These are phyloP conservation scores for Allophyes oxyacanthae DNA, from an alignment of 2,888 invertebrate species.

Conservation along the genomic window DNA sequence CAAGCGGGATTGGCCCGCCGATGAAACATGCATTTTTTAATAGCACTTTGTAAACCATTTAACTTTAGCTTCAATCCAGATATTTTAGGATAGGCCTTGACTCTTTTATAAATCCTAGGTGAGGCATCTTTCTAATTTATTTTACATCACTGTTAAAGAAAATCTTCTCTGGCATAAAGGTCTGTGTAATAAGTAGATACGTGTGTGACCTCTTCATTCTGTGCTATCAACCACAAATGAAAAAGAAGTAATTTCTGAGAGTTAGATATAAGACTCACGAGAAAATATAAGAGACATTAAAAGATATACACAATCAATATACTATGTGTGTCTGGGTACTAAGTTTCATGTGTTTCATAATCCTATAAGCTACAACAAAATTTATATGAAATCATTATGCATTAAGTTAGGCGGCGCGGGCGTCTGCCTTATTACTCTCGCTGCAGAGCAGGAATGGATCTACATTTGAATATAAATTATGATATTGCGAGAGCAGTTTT, in stretches of 20 bases:
- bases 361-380: conserved; percentile 26
- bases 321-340: not conserved
- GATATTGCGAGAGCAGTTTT: conserved; percentile 51
- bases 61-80: conserved; percentile 26
- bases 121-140: conserved; percentile 1
- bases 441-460: conserved; percentile 39
- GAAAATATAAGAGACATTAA: too few species aligned
- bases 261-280: too few species aligned
- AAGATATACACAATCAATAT: too few species aligned
- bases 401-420: conserved; percentile 37
- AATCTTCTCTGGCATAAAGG: too few species aligned
- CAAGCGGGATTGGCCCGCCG: conserved; percentile 2
- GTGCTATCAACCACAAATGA: too few species aligned
- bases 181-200: too few species aligned
- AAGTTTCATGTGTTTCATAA: conserved; percentile 14
- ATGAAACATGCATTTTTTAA: conserved; percentile 49
- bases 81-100: conserved; percentile 8
- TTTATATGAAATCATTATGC: conserved; percentile 32
- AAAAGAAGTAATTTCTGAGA: too few species aligned
- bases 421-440: conserved; percentile 48
- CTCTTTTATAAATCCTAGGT: conserved; percentile 27
- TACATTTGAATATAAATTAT: conserved; percentile 59
- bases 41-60: conserved; percentile 45
- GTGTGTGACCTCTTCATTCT: too few species aligned
- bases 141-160: conserved; percentile 3